Evolutionary conservation across 2,797 vertebrate species (phyloP).

Genomic region (Acipenser oxyrinchus): DNA sequence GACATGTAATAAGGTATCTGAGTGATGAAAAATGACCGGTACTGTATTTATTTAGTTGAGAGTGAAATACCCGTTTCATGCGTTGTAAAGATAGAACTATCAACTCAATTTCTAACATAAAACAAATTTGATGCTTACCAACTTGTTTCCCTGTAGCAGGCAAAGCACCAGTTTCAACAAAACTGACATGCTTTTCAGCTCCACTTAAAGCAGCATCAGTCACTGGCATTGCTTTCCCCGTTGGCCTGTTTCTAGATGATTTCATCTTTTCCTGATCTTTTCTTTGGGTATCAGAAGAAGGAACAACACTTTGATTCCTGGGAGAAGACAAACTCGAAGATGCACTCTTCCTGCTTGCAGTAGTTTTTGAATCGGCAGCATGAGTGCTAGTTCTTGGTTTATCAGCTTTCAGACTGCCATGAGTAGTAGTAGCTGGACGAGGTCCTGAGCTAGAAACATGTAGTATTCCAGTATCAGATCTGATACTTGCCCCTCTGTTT

Average conservation of each 20-base stretch:
- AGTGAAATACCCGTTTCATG: no score
- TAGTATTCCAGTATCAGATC: constrained; percentile 20
- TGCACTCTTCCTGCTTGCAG: constrained; percentile 26
- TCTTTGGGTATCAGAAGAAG: constrained; percentile 23
- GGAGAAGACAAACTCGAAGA: constrained; percentile 18
- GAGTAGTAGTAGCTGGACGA: constrained; percentile 5
- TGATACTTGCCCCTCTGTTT: constrained; percentile 5
- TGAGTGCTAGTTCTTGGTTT: constrained; percentile 3
- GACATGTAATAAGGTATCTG: no score
- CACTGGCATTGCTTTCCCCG: constrained; percentile 13
- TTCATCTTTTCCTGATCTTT: constrained; percentile 21
- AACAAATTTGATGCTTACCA: constrained; percentile 48
- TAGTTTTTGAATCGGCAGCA: constrained; percentile 17
- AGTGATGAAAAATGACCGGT: no score
- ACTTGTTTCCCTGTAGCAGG: constrained; percentile 21
- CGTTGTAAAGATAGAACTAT: no score
- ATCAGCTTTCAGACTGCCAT: constrained; percentile 16
- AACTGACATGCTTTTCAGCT: constrained; percentile 44
- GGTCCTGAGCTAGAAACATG: constrained; percentile 19
- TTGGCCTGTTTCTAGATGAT: constrained; percentile 17
- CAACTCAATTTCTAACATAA: no score
- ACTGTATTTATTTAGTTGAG: no score
- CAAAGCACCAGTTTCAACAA: constrained; percentile 31
- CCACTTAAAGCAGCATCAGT: constrained; percentile 12
- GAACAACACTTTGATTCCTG: constrained; percentile 14